Evolutionary conservation across 2,113 vertebrate genomes (phyloP).

Genomic region (Zeus faber): DNA sequence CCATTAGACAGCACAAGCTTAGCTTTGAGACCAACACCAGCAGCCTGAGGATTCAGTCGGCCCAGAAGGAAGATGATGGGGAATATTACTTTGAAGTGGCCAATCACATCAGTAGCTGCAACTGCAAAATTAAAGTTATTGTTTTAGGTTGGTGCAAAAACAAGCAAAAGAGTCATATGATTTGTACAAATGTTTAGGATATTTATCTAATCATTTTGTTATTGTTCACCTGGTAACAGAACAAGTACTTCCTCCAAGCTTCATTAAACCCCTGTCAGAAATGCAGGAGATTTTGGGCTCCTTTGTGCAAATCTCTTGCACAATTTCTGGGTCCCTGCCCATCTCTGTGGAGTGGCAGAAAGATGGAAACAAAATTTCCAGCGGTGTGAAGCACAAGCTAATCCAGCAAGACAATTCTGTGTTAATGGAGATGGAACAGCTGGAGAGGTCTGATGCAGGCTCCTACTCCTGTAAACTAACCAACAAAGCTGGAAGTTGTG

Average conservation of each 20-base stretch:
- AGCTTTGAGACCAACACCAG: slow-evolving; percentile 90
- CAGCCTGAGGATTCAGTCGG: slow-evolving; percentile 88
- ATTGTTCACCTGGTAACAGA: slow-evolving; percentile 79
- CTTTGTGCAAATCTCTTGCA: slow-evolving; percentile 88
- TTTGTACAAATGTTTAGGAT: not conserved
- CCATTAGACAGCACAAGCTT: slow-evolving; percentile 90
- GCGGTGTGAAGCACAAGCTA: slow-evolving; percentile 87
- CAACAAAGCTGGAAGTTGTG: slow-evolving; percentile 86
- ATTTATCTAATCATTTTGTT: slow-evolving; percentile 38
- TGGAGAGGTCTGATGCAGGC: slow-evolving; percentile 86
- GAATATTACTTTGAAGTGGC: slow-evolving; percentile 91
- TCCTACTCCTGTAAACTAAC: slow-evolving; percentile 88
- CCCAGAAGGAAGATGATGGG: slow-evolving; percentile 86
- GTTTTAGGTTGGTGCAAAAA: slow-evolving; percentile 87
- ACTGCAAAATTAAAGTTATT: slow-evolving; percentile 84
- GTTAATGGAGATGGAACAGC: slow-evolving; percentile 83
- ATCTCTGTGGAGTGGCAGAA: slow-evolving; percentile 93
- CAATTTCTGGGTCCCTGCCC: slow-evolving; percentile 92
- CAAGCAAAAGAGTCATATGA: not conserved
- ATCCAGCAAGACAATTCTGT: slow-evolving; percentile 86
- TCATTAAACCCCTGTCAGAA: slow-evolving; percentile 89
- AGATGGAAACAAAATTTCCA: slow-evolving; percentile 85
- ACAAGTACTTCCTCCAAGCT: slow-evolving; percentile 89
- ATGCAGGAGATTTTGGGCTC: slow-evolving; percentile 87
- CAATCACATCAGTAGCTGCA: slow-evolving; percentile 91